phyloP scores from a whole-genome alignment of 2,888 invertebrate species.

The Uloborus plumipes region DNA sequence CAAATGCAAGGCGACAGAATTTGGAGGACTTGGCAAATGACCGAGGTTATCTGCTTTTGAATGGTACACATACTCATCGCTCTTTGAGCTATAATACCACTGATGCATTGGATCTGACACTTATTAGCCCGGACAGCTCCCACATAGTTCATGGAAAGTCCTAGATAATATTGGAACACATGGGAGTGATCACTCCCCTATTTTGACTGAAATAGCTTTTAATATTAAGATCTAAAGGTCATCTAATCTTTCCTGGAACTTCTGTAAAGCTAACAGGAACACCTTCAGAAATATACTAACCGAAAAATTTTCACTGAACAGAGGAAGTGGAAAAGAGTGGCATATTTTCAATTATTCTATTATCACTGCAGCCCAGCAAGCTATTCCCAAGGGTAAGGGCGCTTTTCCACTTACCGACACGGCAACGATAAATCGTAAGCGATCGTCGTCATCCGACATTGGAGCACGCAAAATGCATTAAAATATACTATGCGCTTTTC shows the following conservation, averaged over 20 bases:
- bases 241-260: slow-evolving; percentile 8
- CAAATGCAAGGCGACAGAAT: slow-evolving; percentile 1
- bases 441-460: no score
- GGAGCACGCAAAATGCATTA: no score
- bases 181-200: slow-evolving; percentile 14
- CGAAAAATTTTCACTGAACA: no score
- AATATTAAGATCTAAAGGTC: slow-evolving; percentile 11
- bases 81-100: slow-evolving; percentile 18
- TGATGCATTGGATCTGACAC: slow-evolving; percentile 20
- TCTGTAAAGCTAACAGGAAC: slow-evolving; percentile 14
- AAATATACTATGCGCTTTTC: no score
- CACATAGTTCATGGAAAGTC: slow-evolving; percentile 6
- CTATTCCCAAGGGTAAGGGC: no score
- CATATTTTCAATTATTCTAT: no score
- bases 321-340: no score
- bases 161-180: slow-evolving; percentile 30
- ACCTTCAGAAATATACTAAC: slow-evolving; percentile 8
- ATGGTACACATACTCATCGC: slow-evolving; percentile 10
- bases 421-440: no score
- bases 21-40: background rate
- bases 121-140: slow-evolving; percentile 4
- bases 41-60: background rate
- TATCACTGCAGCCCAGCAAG: no score
- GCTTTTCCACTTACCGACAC: no score
- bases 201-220: slow-evolving; percentile 17